Conservation (phyloP, 2,888 invertebrate species). For the Cheilosia scutellata region DNA sequence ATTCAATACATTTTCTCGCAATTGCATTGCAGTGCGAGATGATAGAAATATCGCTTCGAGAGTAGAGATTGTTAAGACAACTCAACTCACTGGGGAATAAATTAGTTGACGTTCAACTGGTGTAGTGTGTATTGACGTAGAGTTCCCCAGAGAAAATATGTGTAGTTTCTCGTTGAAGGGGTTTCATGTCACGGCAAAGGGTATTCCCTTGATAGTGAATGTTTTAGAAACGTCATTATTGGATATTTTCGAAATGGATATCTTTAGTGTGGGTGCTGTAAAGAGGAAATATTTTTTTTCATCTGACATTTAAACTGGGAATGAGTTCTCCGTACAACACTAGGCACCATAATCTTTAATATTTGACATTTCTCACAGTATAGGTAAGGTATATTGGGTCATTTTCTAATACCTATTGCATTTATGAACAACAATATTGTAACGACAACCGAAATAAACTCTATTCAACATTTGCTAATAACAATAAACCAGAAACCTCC, state of each 20-base stretch:
- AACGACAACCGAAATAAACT: no score
- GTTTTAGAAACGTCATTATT: constrained; percentile 12
- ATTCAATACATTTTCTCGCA: constrained; percentile 2
- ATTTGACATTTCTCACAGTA: no score
- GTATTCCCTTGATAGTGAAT: constrained; percentile 22
- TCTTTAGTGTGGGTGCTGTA: background rate
- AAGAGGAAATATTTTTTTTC: background rate
- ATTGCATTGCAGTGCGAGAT: background rate
- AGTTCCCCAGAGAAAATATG: constrained; percentile 17
- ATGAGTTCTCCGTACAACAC: no score
- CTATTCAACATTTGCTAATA: no score
- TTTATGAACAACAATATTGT: no score
- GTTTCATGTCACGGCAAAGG: constrained; percentile 2
- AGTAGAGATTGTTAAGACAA: constrained; percentile 8
- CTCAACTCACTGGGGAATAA: constrained; percentile 30
- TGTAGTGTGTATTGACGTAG: background rate
- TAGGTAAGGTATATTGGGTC: no score
- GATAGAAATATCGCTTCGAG: constrained; percentile 25
- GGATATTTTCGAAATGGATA: constrained; percentile 8
- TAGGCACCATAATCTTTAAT: no score
- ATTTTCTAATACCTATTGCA: no score
- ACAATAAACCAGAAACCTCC: no score
- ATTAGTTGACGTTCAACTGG: constrained; percentile 18
- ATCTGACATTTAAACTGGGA: background rate
- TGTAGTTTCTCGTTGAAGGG: background rate